A percentile compares a stretch with the other conserved stretches of the same genome.
phyloP scores from a whole-genome alignment of 2,113 vertebrate species.

The Rhinopomastus cyanomelas region DNA sequence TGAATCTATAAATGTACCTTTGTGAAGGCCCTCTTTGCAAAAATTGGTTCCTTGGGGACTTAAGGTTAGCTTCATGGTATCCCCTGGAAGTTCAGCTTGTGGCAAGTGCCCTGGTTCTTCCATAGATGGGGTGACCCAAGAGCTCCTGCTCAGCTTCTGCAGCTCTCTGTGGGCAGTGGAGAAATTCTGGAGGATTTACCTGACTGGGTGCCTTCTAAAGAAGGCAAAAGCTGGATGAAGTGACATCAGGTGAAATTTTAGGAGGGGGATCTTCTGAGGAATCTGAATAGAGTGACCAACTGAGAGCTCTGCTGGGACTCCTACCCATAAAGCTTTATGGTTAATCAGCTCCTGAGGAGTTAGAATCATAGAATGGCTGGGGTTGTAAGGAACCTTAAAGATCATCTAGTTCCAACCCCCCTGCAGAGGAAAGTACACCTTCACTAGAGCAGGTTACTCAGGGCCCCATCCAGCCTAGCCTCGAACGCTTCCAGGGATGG shows the following conservation, averaged over 20 bases:
- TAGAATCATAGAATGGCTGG: too few relatives aligned
- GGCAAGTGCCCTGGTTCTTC: background rate
- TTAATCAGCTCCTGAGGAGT: background rate
- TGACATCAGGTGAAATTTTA: background rate
- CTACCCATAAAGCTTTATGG: background rate
- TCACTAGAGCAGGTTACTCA: too few relatives aligned
- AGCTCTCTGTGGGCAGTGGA: background rate
- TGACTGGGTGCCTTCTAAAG: background rate
- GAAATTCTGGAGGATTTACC: background rate
- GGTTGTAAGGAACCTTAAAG: too few relatives aligned
- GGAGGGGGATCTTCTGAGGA: background rate
- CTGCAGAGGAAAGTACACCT: too few relatives aligned
- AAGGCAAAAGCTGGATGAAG: background rate
- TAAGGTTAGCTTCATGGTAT: background rate
- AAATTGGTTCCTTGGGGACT: background rate
- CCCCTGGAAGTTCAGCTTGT: background rate
- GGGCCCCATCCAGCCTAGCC: too few relatives aligned
- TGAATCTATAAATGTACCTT: accelerated
- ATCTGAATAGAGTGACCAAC: background rate
- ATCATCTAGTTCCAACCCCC: too few relatives aligned
- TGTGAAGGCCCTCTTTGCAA: background rate
- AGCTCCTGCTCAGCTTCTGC: background rate
- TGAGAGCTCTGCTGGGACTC: background rate
- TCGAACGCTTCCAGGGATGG: too few relatives aligned
- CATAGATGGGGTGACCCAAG: accelerated